Base-by-base conservation (phyloP, 2,797 vertebrate species). In the Strix occidentalis region DNA sequence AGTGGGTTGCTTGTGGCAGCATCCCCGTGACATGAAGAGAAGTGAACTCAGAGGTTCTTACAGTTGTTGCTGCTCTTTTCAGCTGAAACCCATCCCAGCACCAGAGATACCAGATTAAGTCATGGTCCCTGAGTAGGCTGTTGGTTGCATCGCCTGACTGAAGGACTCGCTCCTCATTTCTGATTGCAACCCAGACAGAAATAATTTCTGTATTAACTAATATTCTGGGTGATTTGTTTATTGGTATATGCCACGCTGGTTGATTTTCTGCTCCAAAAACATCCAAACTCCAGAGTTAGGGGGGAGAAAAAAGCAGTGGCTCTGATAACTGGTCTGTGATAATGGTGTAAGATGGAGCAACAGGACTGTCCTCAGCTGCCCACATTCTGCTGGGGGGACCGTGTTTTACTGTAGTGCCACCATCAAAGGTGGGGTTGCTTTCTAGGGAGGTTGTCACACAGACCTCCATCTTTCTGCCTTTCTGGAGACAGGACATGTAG, bases 321-420 rank as follows among this genome's bases (percentile, higher is more conserved):
- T 84, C 8, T 46, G 12, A 43, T 60, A 82, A 33, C 15, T 79
- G n/a, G 10, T 68, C 70, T 3, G 0, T 71, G 24, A 31, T 51
- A 48, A 20, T 13, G 25, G 10, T 77, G 43, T 35, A 13, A 71
- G 57, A 16, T n/a, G 31, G 46, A 45, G 25, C 53, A 37, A 37
- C 35, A 18, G 21, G 21, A 12, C 50, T 84, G 16, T 71, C 21
- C 28, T 77, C 72, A 51, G 0, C 13, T 63, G 39, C 14, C 33
- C 0, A 0, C 2, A 1, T 6, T 37, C 54, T 61, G 8, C 63
- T 87, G 28, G 12, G 31, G 37, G 29, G 9, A 57, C 13, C 2
- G 0, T 39, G 24, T 66, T 81, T 66, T 54, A 18, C 33, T 50
- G n/a, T 37, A n/a, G 11, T 39, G 23, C 16, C 13, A 17, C 33